Base-by-base conservation (phyloP, 2,888 invertebrate species). In the Shargacucullia verbasci region DNA sequence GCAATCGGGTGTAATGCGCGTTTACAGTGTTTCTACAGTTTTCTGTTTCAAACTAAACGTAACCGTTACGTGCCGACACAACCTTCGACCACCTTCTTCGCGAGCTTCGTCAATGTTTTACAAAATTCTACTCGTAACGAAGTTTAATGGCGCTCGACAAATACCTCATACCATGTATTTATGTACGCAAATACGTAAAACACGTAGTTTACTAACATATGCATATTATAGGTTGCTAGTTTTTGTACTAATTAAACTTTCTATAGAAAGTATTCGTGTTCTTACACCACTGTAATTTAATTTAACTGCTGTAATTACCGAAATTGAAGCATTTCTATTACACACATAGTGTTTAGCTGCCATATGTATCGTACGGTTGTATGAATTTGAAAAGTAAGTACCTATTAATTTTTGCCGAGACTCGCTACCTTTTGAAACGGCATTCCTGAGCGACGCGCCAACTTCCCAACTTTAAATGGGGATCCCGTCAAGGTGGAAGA, bases 21-120 rank as follows among this genome's bases (percentile, higher is more conserved):
- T 89, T 89, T 85, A 86, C 81, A 87, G 83, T 83, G 81, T 88
- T 87, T 88, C 86, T 82, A 80, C 87, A 90, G 90, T 91, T 89
- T 87, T 87, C 80, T 82, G 80, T 83, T 82, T 76, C 76, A 82
- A 85, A 85, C 83, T 80, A 62, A 73, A 58, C 63, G 50, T 79
- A 80, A 86, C 81, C 60, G 82, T 83, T 83, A 79, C 78, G 78
- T 77, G 75, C 78, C 73, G 73, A 70, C 71, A 70, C 70, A 78
- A 62, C 72, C 77, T 78, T 70, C 75, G 63, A 76, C 65, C 60
- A 74, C 77, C 74, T 73, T 66, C 50, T 43, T 44, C 38, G 56
- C 57, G 52, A 68, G 68, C 66, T 69, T 67, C 58, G 38, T 56
- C 64, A 64, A 64, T 73, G 69, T 78, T 71, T 41, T 44, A 77